Evolutionary conservation across 2,888 invertebrate genomes (phyloP), one percentile per base, ranked within the genome.

Genomic region (Nomada flava): DNA sequence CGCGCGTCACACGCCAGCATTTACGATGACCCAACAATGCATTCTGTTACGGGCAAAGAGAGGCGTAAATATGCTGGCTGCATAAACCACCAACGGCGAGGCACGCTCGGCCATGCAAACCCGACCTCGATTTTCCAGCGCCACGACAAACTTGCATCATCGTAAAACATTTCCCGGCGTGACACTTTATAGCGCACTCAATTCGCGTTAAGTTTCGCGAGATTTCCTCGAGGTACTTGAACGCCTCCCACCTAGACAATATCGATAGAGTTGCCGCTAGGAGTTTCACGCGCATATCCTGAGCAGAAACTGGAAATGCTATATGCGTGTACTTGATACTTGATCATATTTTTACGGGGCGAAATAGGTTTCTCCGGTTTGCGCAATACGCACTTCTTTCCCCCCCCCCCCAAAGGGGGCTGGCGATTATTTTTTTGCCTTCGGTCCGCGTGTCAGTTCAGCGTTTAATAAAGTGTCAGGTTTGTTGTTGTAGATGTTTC

Each of bases 51-150:
- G 87, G 79, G 75, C 79, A 73, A 79, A 78, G 83, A 86, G 85
- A 89, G 89, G 89, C 89, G 89, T 89, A 89, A 90, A 88, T 88
- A 88, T 78, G 72, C 76, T 55, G 83, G 83, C 76, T 76, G 82
- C 84, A 86, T 85, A 86, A 89, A 88, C 89, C 89, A 89, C 88
- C 88, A 82, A 85, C 85, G 83, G 75, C 76, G 90, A 85, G 62
- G 87, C 88, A 87, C 85, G 86, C 88, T 84, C 85, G 70, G 29
- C 80, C 69, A 69, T 78, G 57, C 83, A 76, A 78, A 84, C 86
- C 74, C 86, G 86, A 85, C 86, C 86, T 83, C 86, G 86, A 86
- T 86, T 86, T 85, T 86, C 86, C 85, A 76, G 23, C 76, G 67
- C 29, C 60, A 63, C 73, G 80, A 79, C 82, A 70, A 73, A 77